phyloP scores from a whole-genome alignment of 30 jellyfish, hydroid and myxozoan species.

The Chrysaora quinquecirrha region DNA sequence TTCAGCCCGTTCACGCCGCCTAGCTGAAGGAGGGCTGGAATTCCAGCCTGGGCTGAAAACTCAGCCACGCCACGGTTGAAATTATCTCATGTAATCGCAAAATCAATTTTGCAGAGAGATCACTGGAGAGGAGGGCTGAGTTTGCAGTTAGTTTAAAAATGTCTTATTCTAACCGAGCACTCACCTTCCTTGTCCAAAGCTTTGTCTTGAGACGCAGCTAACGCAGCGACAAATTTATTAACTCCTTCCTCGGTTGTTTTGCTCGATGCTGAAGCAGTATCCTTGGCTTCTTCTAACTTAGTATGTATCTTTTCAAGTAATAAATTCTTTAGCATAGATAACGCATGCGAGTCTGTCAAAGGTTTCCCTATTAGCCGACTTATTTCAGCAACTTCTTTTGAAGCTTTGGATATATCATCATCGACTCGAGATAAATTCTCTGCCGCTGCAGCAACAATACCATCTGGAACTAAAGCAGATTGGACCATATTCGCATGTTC shows the following conservation, averaged over 20 bases:
- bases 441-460: background rate
- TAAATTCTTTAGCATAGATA: slow-evolving; percentile 77
- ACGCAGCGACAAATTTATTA: slow-evolving; percentile 51
- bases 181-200: slow-evolving; percentile 10
- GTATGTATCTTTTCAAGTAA: slow-evolving; percentile 78
- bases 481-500: background rate
- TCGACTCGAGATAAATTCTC: slow-evolving; percentile 5
- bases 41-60: too few relatives aligned
- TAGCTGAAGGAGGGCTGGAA: too few relatives aligned
- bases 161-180: too few relatives aligned
- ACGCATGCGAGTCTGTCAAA: slow-evolving; percentile 84
- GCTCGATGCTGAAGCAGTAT: slow-evolving; percentile 32
- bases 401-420: slow-evolving; percentile 62
- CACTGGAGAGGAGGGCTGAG: too few relatives aligned
- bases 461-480: background rate
- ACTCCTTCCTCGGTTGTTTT: slow-evolving; percentile 67
- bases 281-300: slow-evolving; percentile 52
- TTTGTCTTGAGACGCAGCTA: slow-evolving; percentile 51
- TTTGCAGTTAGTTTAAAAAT: too few relatives aligned
- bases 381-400: slow-evolving; percentile 75
- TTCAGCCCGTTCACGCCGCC: too few relatives aligned
- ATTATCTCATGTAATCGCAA: too few relatives aligned
- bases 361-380: slow-evolving; percentile 85
- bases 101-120: too few relatives aligned
- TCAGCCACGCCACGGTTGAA: too few relatives aligned